These are phyloP conservation scores for Rhinolophus ferrumequinum DNA, from an alignment of 2,113 vertebrate species.

Conservation along the genomic window DNA sequence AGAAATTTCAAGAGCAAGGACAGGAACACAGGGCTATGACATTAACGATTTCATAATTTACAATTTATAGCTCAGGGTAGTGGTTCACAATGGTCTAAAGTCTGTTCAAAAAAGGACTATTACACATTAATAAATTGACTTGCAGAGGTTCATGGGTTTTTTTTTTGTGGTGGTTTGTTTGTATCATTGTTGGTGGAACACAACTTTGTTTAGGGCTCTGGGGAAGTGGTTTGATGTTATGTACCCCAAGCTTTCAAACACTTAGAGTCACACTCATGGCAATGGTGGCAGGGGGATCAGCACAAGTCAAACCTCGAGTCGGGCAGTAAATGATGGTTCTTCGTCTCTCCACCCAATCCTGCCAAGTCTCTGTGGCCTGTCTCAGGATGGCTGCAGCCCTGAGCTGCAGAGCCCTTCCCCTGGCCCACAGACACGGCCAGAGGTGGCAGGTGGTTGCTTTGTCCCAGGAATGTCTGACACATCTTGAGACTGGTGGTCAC, in stretches of 20 bases:
- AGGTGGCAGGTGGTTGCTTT: not conserved
- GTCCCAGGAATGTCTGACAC: not conserved
- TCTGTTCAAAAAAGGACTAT: not conserved
- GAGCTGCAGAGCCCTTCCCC: rapidly evolving
- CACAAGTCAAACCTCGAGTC: too few species aligned
- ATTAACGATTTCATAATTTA: not conserved
- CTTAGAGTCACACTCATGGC: not conserved
- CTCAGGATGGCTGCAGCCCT: too few species aligned
- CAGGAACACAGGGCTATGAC: rapidly evolving
- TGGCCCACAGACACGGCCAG: not conserved
- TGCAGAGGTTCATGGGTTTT: not conserved
- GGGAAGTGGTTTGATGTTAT: not conserved
- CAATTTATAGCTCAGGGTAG: not conserved
- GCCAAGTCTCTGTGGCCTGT: not conserved
- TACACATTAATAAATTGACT: too few species aligned
- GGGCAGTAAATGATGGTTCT: not conserved
- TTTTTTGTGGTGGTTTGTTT: too few species aligned
- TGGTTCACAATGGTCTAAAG: not conserved
- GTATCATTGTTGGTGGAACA: not conserved
- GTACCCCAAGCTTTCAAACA: not conserved
- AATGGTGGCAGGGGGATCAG: not conserved
- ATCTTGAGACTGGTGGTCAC: not conserved
- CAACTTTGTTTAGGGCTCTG: not conserved
- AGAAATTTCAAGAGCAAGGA: not conserved
- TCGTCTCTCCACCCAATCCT: not conserved